A percentile compares a stretch with the other conserved stretches of the same genome.
Evolutionary conservation across 2,888 invertebrate species (phyloP).

Genomic region (Andrena minutula): DNA sequence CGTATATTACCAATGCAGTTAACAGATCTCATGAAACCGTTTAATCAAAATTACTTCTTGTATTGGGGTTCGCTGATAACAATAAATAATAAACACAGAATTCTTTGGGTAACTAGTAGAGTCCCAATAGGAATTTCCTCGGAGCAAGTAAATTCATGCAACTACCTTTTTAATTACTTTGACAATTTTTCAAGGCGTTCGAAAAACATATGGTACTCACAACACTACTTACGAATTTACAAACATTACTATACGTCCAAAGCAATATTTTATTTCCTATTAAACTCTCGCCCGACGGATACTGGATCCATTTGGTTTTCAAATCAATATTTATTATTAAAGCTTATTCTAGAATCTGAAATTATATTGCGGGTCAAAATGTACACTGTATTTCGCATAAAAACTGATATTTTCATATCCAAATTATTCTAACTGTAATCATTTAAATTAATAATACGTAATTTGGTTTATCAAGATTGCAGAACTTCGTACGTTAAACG

Average conservation of each 20-base stretch:
- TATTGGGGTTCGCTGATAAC: slow-evolving; percentile 88
- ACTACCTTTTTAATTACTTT: not conserved
- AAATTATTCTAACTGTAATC: not conserved
- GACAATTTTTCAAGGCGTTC: too few species aligned
- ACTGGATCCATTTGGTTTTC: too few species aligned
- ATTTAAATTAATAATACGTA: not conserved
- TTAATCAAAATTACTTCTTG: slow-evolving; percentile 88
- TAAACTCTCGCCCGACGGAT: too few species aligned
- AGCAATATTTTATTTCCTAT: too few species aligned
- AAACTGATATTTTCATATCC: not conserved
- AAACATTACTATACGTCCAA: too few species aligned
- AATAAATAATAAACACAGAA: slow-evolving; percentile 84
- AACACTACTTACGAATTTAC: too few species aligned
- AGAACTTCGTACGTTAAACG: slow-evolving; percentile 86
- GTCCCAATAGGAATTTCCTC: slow-evolving; percentile 86
- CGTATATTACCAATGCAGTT: slow-evolving; percentile 86
- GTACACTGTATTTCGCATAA: too few species aligned
- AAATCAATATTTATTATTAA: too few species aligned
- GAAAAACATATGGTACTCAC: too few species aligned
- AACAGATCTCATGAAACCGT: slow-evolving; percentile 86
- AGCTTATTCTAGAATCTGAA: too few species aligned
- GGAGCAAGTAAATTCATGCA: slow-evolving; percentile 86
- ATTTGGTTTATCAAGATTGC: slow-evolving; percentile 84
- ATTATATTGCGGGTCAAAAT: too few species aligned
- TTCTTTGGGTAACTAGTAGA: slow-evolving; percentile 89